A percentile compares a stretch with the other conserved stretches of the same genome.
Conservation (phyloP, 2,797 vertebrate genomes). For the Oreonectes daqikongensis region DNA sequence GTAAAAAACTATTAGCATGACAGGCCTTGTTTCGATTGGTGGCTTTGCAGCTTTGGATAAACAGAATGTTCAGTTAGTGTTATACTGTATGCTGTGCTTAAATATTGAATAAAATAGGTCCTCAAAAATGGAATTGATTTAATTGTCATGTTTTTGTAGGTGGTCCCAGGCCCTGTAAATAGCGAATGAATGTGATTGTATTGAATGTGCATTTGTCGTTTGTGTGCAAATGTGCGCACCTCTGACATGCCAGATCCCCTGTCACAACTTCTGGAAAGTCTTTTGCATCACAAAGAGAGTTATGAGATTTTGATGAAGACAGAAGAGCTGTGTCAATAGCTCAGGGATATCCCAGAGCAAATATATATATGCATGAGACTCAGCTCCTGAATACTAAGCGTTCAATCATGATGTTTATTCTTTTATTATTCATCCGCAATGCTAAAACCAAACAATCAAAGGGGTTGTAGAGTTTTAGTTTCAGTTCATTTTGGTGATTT, state of each 20-base stretch:
- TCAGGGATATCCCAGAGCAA: conserved; percentile 39
- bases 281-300: conserved; percentile 49
- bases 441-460: conserved; percentile 8
- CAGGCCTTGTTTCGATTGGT: not conserved
- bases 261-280: conserved; percentile 3
- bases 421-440: conserved; percentile 25
- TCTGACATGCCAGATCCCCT: conserved; percentile 3
- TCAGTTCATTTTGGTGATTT: not conserved
- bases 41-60: not conserved
- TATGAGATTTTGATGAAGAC: conserved; percentile 42
- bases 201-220: not conserved
- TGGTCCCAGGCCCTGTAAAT: not conserved
- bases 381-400: conserved; percentile 19
- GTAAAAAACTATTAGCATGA: conserved; percentile 2
- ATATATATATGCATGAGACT: conserved; percentile 44
- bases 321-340: conserved; percentile 47
- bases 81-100: not conserved
- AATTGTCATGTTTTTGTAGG: not conserved
- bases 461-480: not conserved
- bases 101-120: no score
- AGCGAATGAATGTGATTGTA: not conserved
- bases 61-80: not conserved
- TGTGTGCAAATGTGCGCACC: not conserved
- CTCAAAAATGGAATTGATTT: no score
- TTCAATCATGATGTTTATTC: conserved; percentile 23